These are phyloP conservation scores for Slavum lentiscoides DNA, from an alignment of 2,888 invertebrate species.

Conservation along the genomic window DNA sequence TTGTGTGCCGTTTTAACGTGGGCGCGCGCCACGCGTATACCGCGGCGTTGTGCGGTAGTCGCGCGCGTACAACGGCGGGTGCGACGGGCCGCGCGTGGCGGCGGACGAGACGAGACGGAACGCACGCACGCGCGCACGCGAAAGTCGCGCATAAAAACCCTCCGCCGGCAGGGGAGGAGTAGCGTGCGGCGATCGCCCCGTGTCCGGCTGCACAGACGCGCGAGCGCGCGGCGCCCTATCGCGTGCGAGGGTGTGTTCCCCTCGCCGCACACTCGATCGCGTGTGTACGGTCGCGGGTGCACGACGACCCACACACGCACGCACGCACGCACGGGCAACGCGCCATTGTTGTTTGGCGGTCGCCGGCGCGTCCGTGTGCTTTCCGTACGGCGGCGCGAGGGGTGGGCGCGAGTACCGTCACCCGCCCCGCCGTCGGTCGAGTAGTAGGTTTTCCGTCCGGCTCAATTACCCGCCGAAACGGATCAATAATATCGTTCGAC, in stretches of 20 bases:
- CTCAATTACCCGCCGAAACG: conserved; percentile 50
- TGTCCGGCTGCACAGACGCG: conserved; percentile 25
- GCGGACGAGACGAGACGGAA: too few species aligned
- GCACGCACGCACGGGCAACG: neutral
- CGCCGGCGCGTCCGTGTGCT: neutral
- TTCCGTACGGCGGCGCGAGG: neutral
- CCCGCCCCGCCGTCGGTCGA: neutral
- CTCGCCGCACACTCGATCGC: neutral
- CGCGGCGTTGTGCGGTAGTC: too few species aligned
- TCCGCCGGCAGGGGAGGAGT: too few species aligned
- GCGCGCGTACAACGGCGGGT: too few species aligned
- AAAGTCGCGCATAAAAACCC: too few species aligned
- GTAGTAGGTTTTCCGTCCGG: conserved; percentile 22
- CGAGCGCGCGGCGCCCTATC: conserved; percentile 23
- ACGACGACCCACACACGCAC: neutral
- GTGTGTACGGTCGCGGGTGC: neutral
- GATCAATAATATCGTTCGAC: conserved; percentile 42
- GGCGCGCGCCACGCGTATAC: too few species aligned
- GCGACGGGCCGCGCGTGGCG: too few species aligned
- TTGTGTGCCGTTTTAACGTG: too few species aligned
- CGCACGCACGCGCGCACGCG: too few species aligned
- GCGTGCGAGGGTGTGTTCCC: conserved; percentile 8
- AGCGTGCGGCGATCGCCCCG: neutral
- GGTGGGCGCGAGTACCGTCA: neutral
- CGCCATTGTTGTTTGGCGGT: neutral